Evolutionary conservation across 37 sponge, comb jelly and placozoan species (phyloP), one percentile per base, ranked within the genome.

Genomic region (Amphimedon queenslandica): DNA sequence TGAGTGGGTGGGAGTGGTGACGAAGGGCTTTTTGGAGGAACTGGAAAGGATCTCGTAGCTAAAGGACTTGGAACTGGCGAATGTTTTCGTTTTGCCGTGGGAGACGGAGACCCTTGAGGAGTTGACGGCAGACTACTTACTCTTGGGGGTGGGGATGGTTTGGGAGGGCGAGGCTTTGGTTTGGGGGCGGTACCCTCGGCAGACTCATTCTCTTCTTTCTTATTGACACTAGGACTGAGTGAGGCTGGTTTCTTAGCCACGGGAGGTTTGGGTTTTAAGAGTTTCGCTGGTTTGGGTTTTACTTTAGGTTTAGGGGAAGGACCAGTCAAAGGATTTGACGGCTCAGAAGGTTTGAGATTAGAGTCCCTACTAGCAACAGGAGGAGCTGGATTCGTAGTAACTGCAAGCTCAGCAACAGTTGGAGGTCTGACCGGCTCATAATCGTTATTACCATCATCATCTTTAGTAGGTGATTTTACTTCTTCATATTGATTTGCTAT

Each of bases 121-220:
- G 53, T 47, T 8, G 8, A 18, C 13, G 53, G 53, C 13, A 47
- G 13, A 47, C 53, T 47, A 47, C 53, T 47, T 47, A 13, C 13
- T 47, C 53, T 47, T 47, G 8, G 13, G 13, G 53, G 53, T 47
- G 53, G 53, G 13, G 39, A 25, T 64, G 42, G 55, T 4, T 39
- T 34, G 66, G 41, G 34, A 67, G 67, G 58, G 67, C 77, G 21
- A 8, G 40, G 51, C 63, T 71, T 70, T 28, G 65, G 24, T 10
- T 65, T 69, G 27, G 76, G 76, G 28, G 70, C 34, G 2, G 83
- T 76, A 2, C 70, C 70, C 42, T 76, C 69, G 34, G 76, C 66
- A 18, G 67, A 47, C 0, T 6, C 10, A 6, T 6, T 10, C 4
- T 6, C 10, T 60, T 60, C 30, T 13, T 5, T 60, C 13, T 60